These are phyloP conservation scores for Engraulis encrasicolus DNA, from an alignment of 2,113 vertebrate species.

Conservation along the genomic window DNA sequence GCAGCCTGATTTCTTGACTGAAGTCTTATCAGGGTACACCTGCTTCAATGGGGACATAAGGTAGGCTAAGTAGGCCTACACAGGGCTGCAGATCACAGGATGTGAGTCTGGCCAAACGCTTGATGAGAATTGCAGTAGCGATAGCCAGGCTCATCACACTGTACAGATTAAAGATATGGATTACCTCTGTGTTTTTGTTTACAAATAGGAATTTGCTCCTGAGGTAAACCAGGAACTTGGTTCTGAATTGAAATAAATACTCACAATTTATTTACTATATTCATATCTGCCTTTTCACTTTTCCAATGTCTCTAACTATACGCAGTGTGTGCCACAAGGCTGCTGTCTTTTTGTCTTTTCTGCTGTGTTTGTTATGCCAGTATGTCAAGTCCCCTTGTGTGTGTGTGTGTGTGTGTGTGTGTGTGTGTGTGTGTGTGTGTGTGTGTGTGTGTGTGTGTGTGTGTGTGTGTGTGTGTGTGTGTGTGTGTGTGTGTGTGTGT, in stretches of 20 bases:
- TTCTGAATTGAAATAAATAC: too few relatives aligned
- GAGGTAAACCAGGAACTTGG: too few relatives aligned
- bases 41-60: background rate
- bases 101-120: background rate
- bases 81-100: background rate
- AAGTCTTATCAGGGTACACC: background rate
- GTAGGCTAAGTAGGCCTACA: background rate
- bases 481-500: background rate
- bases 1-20: too few relatives aligned
- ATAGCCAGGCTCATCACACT: too few relatives aligned
- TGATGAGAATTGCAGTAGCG: too few relatives aligned
- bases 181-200: background rate
- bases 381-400: too few relatives aligned
- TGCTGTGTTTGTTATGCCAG: background rate
- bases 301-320: background rate
- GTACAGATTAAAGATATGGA: too few relatives aligned
- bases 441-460: background rate
- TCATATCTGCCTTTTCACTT: slow-evolving; percentile 30
- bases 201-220: background rate
- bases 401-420: background rate
- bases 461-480: background rate
- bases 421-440: background rate
- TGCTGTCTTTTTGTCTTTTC: slow-evolving; percentile 11
- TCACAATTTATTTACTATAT: background rate
- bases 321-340: slow-evolving; percentile 1